Base-by-base conservation (phyloP, 2,888 invertebrate species). In the Drosophila nr. medialis region DNA sequence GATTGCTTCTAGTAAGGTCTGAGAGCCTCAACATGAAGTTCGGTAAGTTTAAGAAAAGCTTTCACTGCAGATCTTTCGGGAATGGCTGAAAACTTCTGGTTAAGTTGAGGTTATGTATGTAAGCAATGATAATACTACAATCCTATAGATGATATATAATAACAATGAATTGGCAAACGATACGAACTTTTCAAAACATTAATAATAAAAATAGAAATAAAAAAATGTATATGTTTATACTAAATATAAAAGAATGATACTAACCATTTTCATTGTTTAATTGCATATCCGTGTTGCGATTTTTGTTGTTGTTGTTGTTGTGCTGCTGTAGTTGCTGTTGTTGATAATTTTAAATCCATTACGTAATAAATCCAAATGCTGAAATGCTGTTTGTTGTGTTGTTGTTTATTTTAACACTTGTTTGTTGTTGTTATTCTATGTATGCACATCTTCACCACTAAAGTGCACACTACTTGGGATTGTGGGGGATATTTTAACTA, bases 321-420 rank as follows among this genome's bases (percentile, higher is more conserved):
- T 66, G 74, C 21, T 66, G 74, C n/a, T 60, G 72, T 50, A 76
- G 77, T 42, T 64, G 76, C 34, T 75, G 75, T 59, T 70, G 85
- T 65, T 77, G 86, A 63, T 85, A 87, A 81, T 69, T 76, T 77
- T 76, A 85, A 81, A 86, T 86, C 85, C 85, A 86, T 86, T 86
- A 86, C 85, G 85, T 83, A 85, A 85, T 87, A 81, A 81, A 87
- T 85, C 87, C 85, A 76, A 81, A 71, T 60, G 72, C 62, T 61
- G 64, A 59, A 66, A 38, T 68, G 71, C 45, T 40, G 70, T 71
- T 56, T 75, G 67, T 58, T 56, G 49, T 62, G 15, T 65, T 67
- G 67, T 55, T 71, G 42, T 59, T 50, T 18, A 27, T 60, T 61
- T 50, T 40, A 66, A 67, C 78, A 77, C 77, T 78, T 67, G 48